Percentiles rank a stretch among this genome's conserved stretches.
Evolutionary conservation across 2,888 invertebrate species (phyloP).

Genomic region (Rotaria macrura): DNA sequence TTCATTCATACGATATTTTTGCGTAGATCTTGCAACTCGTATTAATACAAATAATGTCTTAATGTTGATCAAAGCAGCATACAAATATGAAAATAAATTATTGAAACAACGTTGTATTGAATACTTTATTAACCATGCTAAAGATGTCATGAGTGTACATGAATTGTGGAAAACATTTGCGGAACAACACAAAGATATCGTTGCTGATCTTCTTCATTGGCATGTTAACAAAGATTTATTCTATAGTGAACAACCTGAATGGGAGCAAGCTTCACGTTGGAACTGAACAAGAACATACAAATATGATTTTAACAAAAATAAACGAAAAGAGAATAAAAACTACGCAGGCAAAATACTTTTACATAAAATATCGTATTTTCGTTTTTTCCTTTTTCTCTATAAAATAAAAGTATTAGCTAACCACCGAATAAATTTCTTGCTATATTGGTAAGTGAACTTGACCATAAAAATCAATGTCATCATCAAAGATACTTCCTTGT

Average conservation of each 20-base stretch:
- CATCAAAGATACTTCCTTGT: constrained; percentile 13
- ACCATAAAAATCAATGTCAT: constrained; percentile 29
- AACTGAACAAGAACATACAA: neutral
- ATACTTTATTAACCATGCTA: neutral
- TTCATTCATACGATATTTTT: too few species aligned
- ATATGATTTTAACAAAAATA: neutral
- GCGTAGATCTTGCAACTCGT: neutral
- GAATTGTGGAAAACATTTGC: neutral
- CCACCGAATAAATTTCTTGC: neutral
- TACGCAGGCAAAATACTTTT: neutral
- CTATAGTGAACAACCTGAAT: neutral
- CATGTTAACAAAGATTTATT: neutral
- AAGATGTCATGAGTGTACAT: neutral
- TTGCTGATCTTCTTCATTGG: constrained; percentile 10
- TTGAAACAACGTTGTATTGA: neutral
- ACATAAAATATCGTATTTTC: neutral
- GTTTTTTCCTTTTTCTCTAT: neutral
- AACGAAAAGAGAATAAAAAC: neutral
- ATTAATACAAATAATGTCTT: constrained; percentile 2
- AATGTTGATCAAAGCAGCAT: neutral
- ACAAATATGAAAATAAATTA: constrained; percentile 2
- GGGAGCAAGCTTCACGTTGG: neutral
- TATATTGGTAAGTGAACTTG: constrained; percentile 32
- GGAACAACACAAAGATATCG: neutral
- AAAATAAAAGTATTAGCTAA: neutral